phyloP scores from a whole-genome alignment of 2,888 invertebrate species.

The Hoplodrina blanda region DNA sequence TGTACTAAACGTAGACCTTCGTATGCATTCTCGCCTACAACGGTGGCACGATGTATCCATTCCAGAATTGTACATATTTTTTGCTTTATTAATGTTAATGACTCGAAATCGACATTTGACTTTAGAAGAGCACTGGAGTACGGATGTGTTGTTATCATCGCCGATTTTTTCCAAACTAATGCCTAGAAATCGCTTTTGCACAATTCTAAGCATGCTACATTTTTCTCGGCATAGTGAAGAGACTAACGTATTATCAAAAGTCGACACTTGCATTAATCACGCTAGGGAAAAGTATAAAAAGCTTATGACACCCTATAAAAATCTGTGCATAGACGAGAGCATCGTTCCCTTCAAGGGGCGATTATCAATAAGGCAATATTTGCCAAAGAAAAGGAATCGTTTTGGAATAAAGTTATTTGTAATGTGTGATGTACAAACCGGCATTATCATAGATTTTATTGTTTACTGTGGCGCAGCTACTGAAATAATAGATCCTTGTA shows the following conservation, averaged over 20 bases:
- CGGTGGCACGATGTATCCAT: slow-evolving; percentile 44
- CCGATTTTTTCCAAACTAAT: slow-evolving; percentile 48
- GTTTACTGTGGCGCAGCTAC: slow-evolving; percentile 55
- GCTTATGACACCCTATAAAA: slow-evolving; percentile 30
- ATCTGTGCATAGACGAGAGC: slow-evolving; percentile 35
- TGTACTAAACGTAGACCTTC: slow-evolving; percentile 35
- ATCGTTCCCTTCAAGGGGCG: slow-evolving; percentile 45
- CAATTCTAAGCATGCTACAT: slow-evolving; percentile 43
- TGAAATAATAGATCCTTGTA: slow-evolving; percentile 33
- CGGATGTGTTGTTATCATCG: slow-evolving; percentile 41
- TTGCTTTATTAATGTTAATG: slow-evolving; percentile 46
- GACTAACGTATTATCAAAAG: slow-evolving; percentile 36
- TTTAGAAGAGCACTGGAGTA: slow-evolving; percentile 55
- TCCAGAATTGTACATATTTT: slow-evolving; percentile 46
- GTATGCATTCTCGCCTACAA: slow-evolving; percentile 45
- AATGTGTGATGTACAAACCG: slow-evolving; percentile 52
- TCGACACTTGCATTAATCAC: slow-evolving; percentile 35
- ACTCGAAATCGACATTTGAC: slow-evolving; percentile 43
- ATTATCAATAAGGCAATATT: slow-evolving; percentile 46
- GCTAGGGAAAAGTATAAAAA: slow-evolving; percentile 42
- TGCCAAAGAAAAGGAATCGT: slow-evolving; percentile 52
- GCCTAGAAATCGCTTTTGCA: slow-evolving; percentile 51
- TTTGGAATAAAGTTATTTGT: slow-evolving; percentile 54
- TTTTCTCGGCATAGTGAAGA: slow-evolving; percentile 43
- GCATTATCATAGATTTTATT: slow-evolving; percentile 57